These are phyloP conservation scores for Arctia plantaginis DNA, from an alignment of 2,888 invertebrate species.

Conservation along the genomic window DNA sequence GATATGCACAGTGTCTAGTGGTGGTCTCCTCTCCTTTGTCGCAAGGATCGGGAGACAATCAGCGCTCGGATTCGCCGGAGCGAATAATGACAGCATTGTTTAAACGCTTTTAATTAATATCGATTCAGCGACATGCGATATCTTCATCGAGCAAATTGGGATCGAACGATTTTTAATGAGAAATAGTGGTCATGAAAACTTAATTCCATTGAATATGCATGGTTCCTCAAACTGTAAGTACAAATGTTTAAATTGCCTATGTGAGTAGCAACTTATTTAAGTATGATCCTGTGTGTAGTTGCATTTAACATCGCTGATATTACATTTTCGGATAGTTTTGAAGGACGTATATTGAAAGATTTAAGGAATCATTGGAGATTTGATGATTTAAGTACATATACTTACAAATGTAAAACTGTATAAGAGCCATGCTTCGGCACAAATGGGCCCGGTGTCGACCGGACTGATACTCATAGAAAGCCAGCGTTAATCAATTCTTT, in stretches of 20 bases:
- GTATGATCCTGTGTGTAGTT: background rate
- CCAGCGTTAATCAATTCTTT: too few relatives aligned
- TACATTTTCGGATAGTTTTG: background rate
- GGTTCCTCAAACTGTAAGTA: background rate
- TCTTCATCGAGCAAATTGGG: conserved; percentile 60
- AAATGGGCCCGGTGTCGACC: too few relatives aligned
- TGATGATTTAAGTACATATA: too few relatives aligned
- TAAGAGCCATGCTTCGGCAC: too few relatives aligned
- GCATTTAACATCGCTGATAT: background rate
- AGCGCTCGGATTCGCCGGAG: conserved; percentile 59
- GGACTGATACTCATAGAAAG: too few relatives aligned
- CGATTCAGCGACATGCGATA: conserved; percentile 68
- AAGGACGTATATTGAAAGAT: too few relatives aligned
- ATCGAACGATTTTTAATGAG: conserved; percentile 45
- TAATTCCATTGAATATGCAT: background rate
- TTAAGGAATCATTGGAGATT: too few relatives aligned
- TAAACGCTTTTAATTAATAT: conserved; percentile 78
- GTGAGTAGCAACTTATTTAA: background rate
- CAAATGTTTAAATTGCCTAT: too few relatives aligned
- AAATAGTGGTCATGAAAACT: background rate
- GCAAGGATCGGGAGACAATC: conserved; percentile 56
- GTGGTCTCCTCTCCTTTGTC: conserved; percentile 31
- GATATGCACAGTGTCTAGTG: conserved; percentile 27
- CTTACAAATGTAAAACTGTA: too few relatives aligned
- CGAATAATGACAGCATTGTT: conserved; percentile 74